A percentile compares a stretch with the other conserved stretches of the same genome.
phyloP scores from a whole-genome alignment of 1,140 invertebrate species.

The Glomeris maerens region DNA sequence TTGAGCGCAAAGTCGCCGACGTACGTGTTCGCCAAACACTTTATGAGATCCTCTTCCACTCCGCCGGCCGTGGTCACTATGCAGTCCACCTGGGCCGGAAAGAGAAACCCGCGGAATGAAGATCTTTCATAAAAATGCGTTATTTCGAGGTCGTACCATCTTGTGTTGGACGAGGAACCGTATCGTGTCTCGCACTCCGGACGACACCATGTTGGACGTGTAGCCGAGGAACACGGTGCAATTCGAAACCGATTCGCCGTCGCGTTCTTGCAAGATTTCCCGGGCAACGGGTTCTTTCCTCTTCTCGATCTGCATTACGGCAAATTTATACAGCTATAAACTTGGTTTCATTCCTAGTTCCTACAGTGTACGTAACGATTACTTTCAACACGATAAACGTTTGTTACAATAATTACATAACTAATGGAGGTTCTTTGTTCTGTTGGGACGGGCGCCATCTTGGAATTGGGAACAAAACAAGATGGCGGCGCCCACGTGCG shows the following conservation, averaged over 20 bases:
- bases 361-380: no score
- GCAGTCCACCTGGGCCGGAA: conserved; percentile 59
- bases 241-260: conserved; percentile 58
- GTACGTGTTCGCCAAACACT: conserved; percentile 89
- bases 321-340: no score
- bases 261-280: conserved; percentile 18
- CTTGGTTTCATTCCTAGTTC: no score
- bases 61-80: conserved; percentile 96
- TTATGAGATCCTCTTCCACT: conserved; percentile 97
- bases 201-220: conserved; percentile 95
- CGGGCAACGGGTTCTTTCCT: conserved; percentile 15
- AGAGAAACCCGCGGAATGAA: conserved; percentile 3
- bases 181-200: conserved; percentile 82
- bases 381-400: no score
- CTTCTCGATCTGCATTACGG: conserved; percentile 17
- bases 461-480: no score
- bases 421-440: no score
- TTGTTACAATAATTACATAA: no score
- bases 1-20: conserved; percentile 77
- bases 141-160: conserved; percentile 37
- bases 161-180: conserved; percentile 78
- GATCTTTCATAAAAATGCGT: conserved; percentile 9
- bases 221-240: conserved; percentile 97
- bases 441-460: no score
- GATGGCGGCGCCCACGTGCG: no score